Evolutionary conservation across 37 sponge, comb jelly and placozoan species (phyloP).

Genomic region (Crambe crambe): DNA sequence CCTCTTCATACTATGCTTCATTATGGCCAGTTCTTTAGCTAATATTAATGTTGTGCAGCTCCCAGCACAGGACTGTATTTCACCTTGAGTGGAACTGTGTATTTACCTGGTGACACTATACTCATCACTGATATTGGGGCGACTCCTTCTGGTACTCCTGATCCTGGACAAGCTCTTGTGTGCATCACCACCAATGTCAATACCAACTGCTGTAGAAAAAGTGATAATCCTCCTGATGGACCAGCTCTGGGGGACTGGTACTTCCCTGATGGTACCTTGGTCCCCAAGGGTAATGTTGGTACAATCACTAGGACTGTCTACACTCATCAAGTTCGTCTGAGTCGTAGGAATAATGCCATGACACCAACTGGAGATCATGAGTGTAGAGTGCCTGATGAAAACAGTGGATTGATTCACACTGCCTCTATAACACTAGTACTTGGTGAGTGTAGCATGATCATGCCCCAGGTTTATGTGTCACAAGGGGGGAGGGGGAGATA

Average conservation of each 20-base stretch:
- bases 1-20: too few species aligned
- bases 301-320: background rate
- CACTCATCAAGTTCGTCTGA: constrained; percentile 1
- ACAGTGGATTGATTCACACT: background rate
- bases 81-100: background rate
- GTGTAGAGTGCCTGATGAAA: background rate
- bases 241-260: background rate
- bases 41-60: background rate
- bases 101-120: background rate
- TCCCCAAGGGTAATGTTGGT: background rate
- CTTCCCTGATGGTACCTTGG: background rate
- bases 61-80: background rate
- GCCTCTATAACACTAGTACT: background rate
- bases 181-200: constrained; percentile 5
- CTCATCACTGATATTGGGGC: background rate
- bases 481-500: too few species aligned
- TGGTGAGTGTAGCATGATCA: background rate
- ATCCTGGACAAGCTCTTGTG: background rate
- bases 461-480: too few species aligned
- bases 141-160: background rate
- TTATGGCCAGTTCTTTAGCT: too few species aligned
- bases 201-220: background rate
- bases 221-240: background rate
- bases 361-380: background rate
- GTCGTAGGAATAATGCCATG: background rate